Percentiles rank a stretch among this genome's conserved stretches.
Evolutionary conservation across 37 sponge, comb jelly and placozoan species (phyloP).

Genomic region (Chondrilla cf. caribensis): DNA sequence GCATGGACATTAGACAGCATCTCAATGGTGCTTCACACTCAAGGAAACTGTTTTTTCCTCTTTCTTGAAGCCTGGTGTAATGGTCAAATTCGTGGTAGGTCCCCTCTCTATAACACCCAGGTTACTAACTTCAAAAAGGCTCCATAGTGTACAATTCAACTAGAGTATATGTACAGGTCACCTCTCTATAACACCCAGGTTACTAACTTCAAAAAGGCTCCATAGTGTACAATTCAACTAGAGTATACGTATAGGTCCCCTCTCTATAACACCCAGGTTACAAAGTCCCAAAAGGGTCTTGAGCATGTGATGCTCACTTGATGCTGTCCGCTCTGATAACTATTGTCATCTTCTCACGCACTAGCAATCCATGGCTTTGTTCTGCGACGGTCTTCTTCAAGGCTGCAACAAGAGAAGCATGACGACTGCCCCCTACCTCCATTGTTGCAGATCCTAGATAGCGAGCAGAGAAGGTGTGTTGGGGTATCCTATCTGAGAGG

Average conservation of each 20-base stretch:
- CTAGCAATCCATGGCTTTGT: neutral
- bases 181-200: neutral
- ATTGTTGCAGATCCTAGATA: neutral
- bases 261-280: neutral
- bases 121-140: neutral
- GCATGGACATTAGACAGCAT: no score
- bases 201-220: neutral
- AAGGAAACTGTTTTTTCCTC: no score
- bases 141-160: no score
- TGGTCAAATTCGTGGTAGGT: no score
- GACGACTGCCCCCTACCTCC: neutral
- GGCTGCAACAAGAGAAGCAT: neutral
- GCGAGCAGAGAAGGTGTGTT: neutral
- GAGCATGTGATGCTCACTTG: no score
- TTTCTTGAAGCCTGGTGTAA: no score
- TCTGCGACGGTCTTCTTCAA: constrained; percentile 3
- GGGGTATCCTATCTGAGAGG: constrained; percentile 8
- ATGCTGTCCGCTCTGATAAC: no score
- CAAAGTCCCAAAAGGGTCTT: no score
- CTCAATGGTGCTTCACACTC: no score
- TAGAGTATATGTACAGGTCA: neutral
- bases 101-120: neutral
- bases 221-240: no score
- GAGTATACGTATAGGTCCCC: neutral
- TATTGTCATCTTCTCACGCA: neutral